Evolutionary conservation across 2,113 vertebrate genomes (phyloP).

Genomic region (Piaya cayana): DNA sequence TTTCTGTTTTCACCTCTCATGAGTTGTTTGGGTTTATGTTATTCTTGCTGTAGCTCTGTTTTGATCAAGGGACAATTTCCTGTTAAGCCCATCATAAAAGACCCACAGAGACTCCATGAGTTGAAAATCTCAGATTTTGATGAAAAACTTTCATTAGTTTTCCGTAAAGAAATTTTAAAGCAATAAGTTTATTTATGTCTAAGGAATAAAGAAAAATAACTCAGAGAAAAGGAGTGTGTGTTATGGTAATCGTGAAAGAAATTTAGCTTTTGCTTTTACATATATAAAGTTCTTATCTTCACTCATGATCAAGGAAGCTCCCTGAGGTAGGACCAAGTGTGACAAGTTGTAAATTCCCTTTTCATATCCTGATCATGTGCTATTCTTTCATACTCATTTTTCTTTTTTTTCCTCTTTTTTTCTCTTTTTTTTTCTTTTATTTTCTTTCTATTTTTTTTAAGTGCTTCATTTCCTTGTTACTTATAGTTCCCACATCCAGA

Average conservation of each 20-base stretch:
- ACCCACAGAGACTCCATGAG: not conserved
- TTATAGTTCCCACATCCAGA: slow-evolving; percentile 3
- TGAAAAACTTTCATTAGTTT: not conserved
- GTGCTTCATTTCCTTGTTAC: not conserved
- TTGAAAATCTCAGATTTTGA: not conserved
- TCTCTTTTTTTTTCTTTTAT: no score
- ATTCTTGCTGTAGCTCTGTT: not conserved
- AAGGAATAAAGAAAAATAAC: not conserved
- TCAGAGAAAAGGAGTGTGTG: not conserved
- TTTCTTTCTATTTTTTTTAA: not conserved
- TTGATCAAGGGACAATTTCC: not conserved
- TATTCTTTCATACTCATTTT: not conserved
- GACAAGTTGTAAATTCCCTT: not conserved
- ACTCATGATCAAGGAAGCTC: not conserved
- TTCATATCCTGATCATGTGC: not conserved
- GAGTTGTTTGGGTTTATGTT: not conserved
- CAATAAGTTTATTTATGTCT: not conserved
- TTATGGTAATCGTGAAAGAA: not conserved
- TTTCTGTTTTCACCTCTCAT: not conserved
- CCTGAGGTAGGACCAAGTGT: not conserved
- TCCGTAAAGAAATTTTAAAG: not conserved
- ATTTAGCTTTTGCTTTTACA: not conserved
- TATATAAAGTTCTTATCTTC: not conserved
- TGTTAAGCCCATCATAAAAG: not conserved
- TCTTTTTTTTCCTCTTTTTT: no score